Evolutionary conservation across 1,140 invertebrate genomes (phyloP).

Genomic region (Lamellibrachia luymesi): DNA sequence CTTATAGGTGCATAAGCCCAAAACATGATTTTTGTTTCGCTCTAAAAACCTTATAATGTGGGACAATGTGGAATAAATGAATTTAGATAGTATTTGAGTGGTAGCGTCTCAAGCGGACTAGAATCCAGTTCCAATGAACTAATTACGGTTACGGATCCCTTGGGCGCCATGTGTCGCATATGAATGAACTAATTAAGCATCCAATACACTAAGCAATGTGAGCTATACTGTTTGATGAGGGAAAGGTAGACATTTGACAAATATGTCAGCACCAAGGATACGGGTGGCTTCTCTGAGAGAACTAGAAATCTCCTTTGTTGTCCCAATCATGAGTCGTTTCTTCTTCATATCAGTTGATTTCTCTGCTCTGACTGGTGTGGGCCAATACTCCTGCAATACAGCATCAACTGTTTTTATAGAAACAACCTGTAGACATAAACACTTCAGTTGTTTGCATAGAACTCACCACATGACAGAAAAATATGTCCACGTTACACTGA

Average conservation of each 20-base stretch:
- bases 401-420: too few relatives aligned
- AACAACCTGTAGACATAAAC: too few relatives aligned
- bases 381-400: background rate
- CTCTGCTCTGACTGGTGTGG: background rate
- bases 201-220: background rate
- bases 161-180: too few relatives aligned
- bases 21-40: too few relatives aligned
- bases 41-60: too few relatives aligned
- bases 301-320: background rate
- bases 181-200: background rate
- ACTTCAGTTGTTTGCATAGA: too few relatives aligned
- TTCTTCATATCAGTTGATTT: background rate
- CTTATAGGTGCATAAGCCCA: too few relatives aligned
- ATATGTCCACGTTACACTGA: too few relatives aligned
- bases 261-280: background rate
- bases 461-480: too few relatives aligned
- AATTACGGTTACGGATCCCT: too few relatives aligned
- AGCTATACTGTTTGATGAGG: background rate
- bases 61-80: too few relatives aligned
- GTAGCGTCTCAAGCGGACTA: background rate
- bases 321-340: background rate
- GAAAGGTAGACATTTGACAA: background rate
- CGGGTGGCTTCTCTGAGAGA: background rate
- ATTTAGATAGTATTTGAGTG: too few relatives aligned
- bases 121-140: background rate